A percentile compares a stretch with the other conserved stretches of the same genome.
These are phyloP conservation scores for Crossocerus cetratus DNA, from an alignment of 2,888 invertebrate species.

Conservation along the genomic window DNA sequence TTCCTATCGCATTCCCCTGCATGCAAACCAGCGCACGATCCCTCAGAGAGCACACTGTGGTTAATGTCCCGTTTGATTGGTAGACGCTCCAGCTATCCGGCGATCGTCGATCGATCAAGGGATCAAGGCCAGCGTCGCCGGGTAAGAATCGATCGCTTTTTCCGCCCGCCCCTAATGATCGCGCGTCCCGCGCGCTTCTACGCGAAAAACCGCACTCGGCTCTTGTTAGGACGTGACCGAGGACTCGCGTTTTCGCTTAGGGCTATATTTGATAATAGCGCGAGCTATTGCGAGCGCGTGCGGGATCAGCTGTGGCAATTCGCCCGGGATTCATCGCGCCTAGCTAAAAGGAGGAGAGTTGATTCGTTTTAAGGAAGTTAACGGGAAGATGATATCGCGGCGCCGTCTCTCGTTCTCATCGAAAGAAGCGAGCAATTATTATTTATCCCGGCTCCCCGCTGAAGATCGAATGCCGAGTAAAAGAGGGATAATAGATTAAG, in stretches of 20 bases:
- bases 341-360: too few relatives aligned
- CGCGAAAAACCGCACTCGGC: too few relatives aligned
- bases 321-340: too few relatives aligned
- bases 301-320: too few relatives aligned
- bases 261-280: too few relatives aligned
- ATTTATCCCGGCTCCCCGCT: slow-evolving; percentile 36
- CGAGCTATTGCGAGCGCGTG: too few relatives aligned
- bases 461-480: slow-evolving; percentile 43
- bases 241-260: not conserved
- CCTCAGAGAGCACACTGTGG: slow-evolving; percentile 65
- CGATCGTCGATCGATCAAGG: slow-evolving; percentile 53
- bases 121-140: slow-evolving; percentile 48
- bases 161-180: not conserved
- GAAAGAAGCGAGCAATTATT: slow-evolving; percentile 52
- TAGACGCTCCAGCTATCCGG: slow-evolving; percentile 55
- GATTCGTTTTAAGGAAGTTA: slow-evolving; percentile 28
- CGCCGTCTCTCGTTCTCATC: slow-evolving; percentile 20
- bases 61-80: slow-evolving; percentile 75
- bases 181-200: too few relatives aligned
- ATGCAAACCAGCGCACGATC: slow-evolving; percentile 60
- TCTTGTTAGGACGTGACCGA: too few relatives aligned
- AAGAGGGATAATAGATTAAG: slow-evolving; percentile 55
- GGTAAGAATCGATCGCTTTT: slow-evolving; percentile 21
- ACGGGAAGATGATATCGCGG: slow-evolving; percentile 41
- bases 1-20: slow-evolving; percentile 54